Conservation (phyloP, 1,140 invertebrate species). For the Drosophila funebris region DNA sequence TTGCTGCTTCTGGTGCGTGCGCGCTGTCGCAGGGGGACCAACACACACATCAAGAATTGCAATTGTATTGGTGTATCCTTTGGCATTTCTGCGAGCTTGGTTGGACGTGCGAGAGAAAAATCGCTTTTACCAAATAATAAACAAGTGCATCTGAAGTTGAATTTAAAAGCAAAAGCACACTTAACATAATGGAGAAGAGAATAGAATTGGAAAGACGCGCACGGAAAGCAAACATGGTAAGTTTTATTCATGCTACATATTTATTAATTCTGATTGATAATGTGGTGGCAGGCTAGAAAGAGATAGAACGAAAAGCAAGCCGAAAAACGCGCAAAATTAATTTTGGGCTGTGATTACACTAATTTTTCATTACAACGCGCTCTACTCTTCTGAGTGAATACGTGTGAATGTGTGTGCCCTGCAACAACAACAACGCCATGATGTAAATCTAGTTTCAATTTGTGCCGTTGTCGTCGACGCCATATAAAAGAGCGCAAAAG, state of each 20-base stretch:
- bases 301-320: slow-evolving; percentile 2
- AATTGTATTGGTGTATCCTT: slow-evolving; percentile 58
- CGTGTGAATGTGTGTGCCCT: slow-evolving; percentile 18
- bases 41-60: slow-evolving; percentile 36
- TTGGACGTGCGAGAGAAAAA: slow-evolving; percentile 47
- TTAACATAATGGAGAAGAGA: slow-evolving; percentile 92
- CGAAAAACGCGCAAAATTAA: slow-evolving; percentile 64
- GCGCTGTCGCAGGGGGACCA: slow-evolving; percentile 68
- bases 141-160: slow-evolving; percentile 54
- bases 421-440: slow-evolving; percentile 63
- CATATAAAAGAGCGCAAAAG: slow-evolving; percentile 55
- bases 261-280: slow-evolving; percentile 29
- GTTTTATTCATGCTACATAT: slow-evolving; percentile 59
- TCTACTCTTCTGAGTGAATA: slow-evolving; percentile 18
- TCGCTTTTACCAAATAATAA: slow-evolving; percentile 57
- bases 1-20: slow-evolving; percentile 62
- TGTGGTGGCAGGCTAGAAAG: slow-evolving; percentile 1
- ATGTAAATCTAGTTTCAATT: slow-evolving; percentile 79
- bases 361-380: slow-evolving; percentile 40
- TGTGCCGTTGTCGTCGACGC: slow-evolving; percentile 51
- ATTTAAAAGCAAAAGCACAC: slow-evolving; percentile 41
- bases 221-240: slow-evolving; percentile 92
- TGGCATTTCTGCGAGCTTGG: slow-evolving; percentile 65
- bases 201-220: slow-evolving; percentile 95
- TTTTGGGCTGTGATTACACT: slow-evolving; percentile 50